Base-by-base conservation (phyloP, 2,113 vertebrate species). In the Trichechus manatus region DNA sequence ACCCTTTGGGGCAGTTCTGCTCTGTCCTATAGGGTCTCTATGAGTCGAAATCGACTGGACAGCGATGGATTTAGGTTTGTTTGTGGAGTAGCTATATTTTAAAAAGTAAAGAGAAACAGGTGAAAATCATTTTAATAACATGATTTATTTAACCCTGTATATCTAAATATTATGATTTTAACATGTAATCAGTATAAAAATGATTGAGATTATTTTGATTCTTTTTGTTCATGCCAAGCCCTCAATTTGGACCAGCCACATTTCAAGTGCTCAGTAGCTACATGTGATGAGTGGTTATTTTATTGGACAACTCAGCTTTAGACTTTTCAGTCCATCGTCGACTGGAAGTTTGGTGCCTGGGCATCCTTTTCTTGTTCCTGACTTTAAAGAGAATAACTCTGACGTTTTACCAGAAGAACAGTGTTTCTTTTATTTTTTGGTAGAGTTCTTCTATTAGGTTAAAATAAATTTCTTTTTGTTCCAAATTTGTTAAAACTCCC, bases 61-160 rank as follows among this genome's bases (percentile, higher is more conserved):
- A 39, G 39, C 39, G 39, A 39, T 39, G 39, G 39, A 39, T 39
- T 39, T 39, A 39, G 39, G 39, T 39, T 39, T 39, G 39, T 39
- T 39, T 39, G 39, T 39, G 39, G 39, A 39, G 39, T 39, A 39
- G 56, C 11, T 44, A 31, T 9, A 6, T 93, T 87, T 94, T 13
- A 56, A 14, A 15, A 56, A 11, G 53, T 72, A 50, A 78, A 78
- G 91, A 42, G 61, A 92, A 79, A 44, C 56, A 83, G 19, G 9
- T 94, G 36, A 27, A 53, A 64, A 64, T 82, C 42, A 88, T 89
- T 92, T 93, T 87, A 80, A 66, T 90, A 75, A 23, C 66, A 13
- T 63, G 80, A 27, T 47, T 68, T 42, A 31, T 87, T 84, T 84
- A 78, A 63, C 42, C 39, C 22, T 47, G 9, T 23, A 29, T 81